Base-by-base conservation (phyloP, 1,140 invertebrate genomes). In the Halesus radiatus region DNA sequence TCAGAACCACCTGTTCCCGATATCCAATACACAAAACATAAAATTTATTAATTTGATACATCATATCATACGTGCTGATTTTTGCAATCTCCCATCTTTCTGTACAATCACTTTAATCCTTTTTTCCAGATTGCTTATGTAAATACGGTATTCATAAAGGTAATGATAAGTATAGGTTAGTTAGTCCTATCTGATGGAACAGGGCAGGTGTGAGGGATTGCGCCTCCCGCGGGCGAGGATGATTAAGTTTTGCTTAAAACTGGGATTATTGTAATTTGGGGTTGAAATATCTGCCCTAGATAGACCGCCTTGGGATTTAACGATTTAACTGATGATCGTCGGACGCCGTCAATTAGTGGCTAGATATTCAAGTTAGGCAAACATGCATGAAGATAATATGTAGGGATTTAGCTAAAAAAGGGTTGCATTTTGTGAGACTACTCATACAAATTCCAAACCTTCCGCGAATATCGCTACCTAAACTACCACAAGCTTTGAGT, bases 241-340 rank as follows among this genome's bases (percentile, higher is more conserved):
- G 37, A 58, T 77, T 77, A 56, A 20, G 3, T 68, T 78, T 78
- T 54, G 58, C 75, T 77, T 52, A 66, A 77, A 66, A 77, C 45
- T 18, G 1, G 81, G 60, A 82, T 81, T 72, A 76, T 81, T 76
- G 74, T 81, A 76, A 79, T 79, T 72, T 70, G 32, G 53, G 53
- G 58, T 37, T 73, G 80, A 75, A 62, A 78, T 81, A 81, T 81
- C 68, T 53, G 54, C 66, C 23, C 54, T 68, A 74, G 70, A 74
- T 54, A 10, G 13, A 16, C 0, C 50, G 37, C 5, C 7, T 45
- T 20, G 22, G 70, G 22, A 50, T 23, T 54, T 16, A 45, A 56
- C 22, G 66, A 45, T 70, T 70, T 50, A 50, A 20, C 66, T 52
- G 37, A 70, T 70, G 29, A 70, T 18, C 32, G 66, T 18, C 66